Evolutionary conservation across 2,797 vertebrate genomes (phyloP).

Genomic region (Pantherophis alleghaniensis): DNA sequence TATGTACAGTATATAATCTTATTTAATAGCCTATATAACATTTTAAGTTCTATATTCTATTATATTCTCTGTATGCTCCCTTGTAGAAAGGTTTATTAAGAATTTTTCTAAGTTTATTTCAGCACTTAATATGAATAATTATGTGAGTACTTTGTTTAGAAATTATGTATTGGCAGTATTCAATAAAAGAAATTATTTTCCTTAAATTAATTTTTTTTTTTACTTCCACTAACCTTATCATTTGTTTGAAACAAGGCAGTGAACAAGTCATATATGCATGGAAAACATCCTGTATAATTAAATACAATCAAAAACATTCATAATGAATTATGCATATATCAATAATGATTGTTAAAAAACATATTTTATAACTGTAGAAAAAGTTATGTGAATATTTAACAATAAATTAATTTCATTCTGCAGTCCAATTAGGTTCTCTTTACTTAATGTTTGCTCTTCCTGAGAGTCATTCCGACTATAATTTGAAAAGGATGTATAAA

Average conservation of each 20-base stretch:
- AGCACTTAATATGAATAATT: not conserved
- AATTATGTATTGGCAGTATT: not conserved
- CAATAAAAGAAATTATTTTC: not conserved
- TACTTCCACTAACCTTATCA: not conserved
- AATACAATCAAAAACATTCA: not conserved
- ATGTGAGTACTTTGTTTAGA: not conserved
- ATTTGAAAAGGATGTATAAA: not conserved
- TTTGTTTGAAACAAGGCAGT: not conserved
- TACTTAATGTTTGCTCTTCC: not conserved
- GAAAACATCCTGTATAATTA: not conserved
- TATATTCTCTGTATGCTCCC: not conserved
- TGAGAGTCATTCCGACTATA: not conserved
- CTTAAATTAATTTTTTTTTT: not conserved
- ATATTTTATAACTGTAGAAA: not conserved
- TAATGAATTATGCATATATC: not conserved
- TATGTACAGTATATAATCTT: not conserved
- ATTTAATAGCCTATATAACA: not conserved
- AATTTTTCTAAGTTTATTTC: not conserved
- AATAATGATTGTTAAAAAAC: not conserved
- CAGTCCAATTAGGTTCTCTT: not conserved
- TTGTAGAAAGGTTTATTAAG: not conserved
- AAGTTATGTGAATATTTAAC: not conserved
- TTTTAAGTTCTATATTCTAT: not conserved
- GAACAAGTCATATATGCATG: not conserved
- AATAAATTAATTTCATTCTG: not conserved